Conservation (phyloP, 2,113 vertebrate species). For the Dascyllus trimaculatus region DNA sequence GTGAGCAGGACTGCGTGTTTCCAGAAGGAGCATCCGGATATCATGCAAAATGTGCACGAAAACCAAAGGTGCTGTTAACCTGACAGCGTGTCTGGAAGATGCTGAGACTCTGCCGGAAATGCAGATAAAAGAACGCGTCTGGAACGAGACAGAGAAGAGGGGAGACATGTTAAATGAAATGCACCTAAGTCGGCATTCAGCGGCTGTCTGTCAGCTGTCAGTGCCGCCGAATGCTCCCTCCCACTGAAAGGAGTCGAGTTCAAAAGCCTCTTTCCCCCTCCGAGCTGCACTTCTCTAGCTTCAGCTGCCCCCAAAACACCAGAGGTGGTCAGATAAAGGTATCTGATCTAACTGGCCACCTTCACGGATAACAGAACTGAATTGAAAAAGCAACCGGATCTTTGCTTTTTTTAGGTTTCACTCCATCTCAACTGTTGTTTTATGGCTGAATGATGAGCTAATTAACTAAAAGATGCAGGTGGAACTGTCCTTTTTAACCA, state of each 20-base stretch:
- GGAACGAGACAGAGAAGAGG: background rate
- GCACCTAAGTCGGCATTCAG: background rate
- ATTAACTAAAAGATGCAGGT: no score
- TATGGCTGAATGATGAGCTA: no score
- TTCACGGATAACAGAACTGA: background rate
- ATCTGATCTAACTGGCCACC: background rate
- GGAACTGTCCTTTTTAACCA: no score
- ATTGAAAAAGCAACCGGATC: no score
- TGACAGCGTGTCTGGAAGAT: background rate
- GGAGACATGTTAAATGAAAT: background rate
- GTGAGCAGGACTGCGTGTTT: constrained; percentile 4
- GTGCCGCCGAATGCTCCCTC: no score
- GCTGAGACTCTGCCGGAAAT: no score
- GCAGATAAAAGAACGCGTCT: background rate
- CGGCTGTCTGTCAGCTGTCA: no score
- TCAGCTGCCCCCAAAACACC: no score
- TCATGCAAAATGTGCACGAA: background rate
- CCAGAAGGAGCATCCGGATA: constrained; percentile 19
- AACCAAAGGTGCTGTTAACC: background rate
- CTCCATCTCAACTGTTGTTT: no score
- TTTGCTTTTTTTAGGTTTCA: no score
- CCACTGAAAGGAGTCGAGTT: background rate
- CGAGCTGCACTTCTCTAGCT: no score
- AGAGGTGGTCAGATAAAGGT: background rate
- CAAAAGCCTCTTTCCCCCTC: no score